phyloP scores from a whole-genome alignment of 2,888 invertebrate genomes.

The Cancer borealis region DNA sequence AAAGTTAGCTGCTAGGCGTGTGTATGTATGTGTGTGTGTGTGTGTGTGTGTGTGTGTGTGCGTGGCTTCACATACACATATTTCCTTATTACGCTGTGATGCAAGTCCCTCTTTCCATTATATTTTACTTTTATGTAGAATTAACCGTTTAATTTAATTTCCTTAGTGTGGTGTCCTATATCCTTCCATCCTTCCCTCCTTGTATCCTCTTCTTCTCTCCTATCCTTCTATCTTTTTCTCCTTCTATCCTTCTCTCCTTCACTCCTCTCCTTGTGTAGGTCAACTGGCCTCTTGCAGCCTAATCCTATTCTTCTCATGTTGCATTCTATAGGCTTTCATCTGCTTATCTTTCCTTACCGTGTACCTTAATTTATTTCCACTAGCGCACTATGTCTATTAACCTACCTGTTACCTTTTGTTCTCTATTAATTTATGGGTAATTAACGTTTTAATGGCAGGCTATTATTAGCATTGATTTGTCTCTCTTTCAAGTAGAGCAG shows the following conservation, averaged over 20 bases:
- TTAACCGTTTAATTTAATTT: background rate
- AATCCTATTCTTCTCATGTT: background rate
- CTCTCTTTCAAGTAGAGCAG: no score
- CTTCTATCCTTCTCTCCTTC: no score
- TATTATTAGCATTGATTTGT: no score
- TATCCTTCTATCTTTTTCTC: no score
- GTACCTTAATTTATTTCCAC: background rate
- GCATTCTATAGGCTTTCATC: background rate
- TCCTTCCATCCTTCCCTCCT: background rate
- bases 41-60: background rate
- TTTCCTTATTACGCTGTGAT: conserved; percentile 29
- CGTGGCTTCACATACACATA: background rate
- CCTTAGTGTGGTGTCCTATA: background rate
- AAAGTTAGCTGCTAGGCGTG: background rate
- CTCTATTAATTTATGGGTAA: background rate
- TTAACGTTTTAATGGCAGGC: background rate
- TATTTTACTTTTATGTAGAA: background rate
- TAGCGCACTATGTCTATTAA: background rate
- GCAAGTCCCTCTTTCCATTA: background rate
- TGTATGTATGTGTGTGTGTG: conserved; percentile 8
- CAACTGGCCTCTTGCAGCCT: no score
- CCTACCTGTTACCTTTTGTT: background rate
- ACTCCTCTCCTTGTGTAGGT: no score
- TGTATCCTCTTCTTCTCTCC: no score
- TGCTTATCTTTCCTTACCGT: background rate